Base-by-base conservation (phyloP, 2,113 vertebrate species). In the Orientallactaga bullata region DNA sequence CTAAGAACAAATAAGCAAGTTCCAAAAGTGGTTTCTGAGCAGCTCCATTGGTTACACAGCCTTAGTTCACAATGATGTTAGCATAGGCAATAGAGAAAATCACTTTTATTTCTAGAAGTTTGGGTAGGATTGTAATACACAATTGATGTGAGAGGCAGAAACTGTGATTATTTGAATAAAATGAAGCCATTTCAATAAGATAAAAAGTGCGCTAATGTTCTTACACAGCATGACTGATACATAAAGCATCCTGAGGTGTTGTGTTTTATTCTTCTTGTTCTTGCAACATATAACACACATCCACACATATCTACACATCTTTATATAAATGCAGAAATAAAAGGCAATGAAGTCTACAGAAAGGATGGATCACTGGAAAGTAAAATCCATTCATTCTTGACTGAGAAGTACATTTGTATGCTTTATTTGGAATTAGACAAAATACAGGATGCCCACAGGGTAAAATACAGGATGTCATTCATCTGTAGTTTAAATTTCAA, bases 121-220 rank as follows among this genome's bases (percentile, higher is more conserved):
- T 92, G 85, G 58, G 71, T 82, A 39, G 51, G 76, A 85, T 79
- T 94, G 63, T 82, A 73, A 90, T 84, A 85, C n/a, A 89, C 71
- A 69, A 61, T 94, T 88, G 60, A 90, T 90, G 42, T 35, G 85
- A 86, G 83, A 51, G 5, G 39, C 65, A 92, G 92, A 95, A 76
- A 90, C 72, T 93, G 55, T 74, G 73, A 84, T 65, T 60, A 39
- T 94, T 94, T 91, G 30, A 21, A 93, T 91, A 91, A 94, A 91
- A 95, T 83, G 80, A 95, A 88, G 63, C 23, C 55, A 89, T 94
- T 94, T 95, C 86, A 96, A 86, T 94, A 89, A 69, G 96, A 87
- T 92, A 60, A 88, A 93, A 95, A 93, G 74, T 23, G 30, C 69
- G 93, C 28, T 85, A 83, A 85, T 87, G 93, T 5, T 72, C 35